Base-by-base conservation (phyloP, 2,113 vertebrate species). In the Hippocampus zosterae region DNA sequence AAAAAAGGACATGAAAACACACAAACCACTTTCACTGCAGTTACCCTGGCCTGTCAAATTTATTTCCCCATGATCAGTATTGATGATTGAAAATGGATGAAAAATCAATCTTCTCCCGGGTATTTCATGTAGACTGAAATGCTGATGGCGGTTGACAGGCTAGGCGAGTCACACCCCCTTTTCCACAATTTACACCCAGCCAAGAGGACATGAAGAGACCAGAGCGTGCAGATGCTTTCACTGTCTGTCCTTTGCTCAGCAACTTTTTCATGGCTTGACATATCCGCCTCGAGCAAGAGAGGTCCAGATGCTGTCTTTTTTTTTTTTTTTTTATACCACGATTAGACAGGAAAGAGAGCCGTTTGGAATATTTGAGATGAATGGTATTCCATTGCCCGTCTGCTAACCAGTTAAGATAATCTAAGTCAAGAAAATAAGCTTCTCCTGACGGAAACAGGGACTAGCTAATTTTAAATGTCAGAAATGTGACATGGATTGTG, bases 1-100 rank as follows among this genome's bases (percentile, higher is more conserved):
- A n/a, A n/a, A 3, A 55, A 53, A 55, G 23, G 8, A 55, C 52
- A 55, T 23, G 37, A 73, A 42, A 65, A 66, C 2, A 68, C 66
- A 83, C 74, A 83, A 80, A 74, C 65, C 75, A 60, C 79, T 79
- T 81, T 73, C 69, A 77, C 77, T 80, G 73, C 78, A 21, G 89
- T 91, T 89, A 81, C 89, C 90, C 91, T 91, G 88, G 89, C 77
- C 77, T 82, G 89, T 87, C 71, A 70, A 85, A 80, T 83, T 81
- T 71, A 76, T 73, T 66, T 80, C 67, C 74, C 80, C 75, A 68
- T 74, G 74, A 70, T 81, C 66, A 55, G 76, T 78, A 85, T 84
- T 81, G 85, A 85, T 8, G 33, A 62, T 40, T 62, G 59, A 85
- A 90, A 88, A 68, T 80, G 68, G 73, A 82, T 83, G 33, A 80